These are phyloP conservation scores for Sebastiscus albofasciatus DNA, from an alignment of 2,797 vertebrate species.

Conservation along the genomic window DNA sequence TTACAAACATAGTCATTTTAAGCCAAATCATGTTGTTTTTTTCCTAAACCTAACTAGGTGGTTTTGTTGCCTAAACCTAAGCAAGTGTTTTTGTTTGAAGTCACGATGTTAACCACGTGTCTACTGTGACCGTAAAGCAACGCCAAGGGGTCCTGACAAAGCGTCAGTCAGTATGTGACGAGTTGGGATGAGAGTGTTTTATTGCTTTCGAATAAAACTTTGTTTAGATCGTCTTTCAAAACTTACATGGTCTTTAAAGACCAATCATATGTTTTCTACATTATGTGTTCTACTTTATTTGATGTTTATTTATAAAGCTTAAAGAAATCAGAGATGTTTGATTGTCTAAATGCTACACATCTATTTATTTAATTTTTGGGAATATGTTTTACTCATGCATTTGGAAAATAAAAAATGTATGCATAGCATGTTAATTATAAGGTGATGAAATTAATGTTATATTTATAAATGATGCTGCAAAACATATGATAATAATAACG, in stretches of 20 bases:
- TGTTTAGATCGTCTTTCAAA: too few relatives aligned
- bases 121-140: too few relatives aligned
- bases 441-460: neutral
- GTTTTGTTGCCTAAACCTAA: too few relatives aligned
- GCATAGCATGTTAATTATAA: neutral
- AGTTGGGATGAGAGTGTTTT: too few relatives aligned
- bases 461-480: neutral
- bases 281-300: neutral
- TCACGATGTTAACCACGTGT: accelerated
- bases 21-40: accelerated
- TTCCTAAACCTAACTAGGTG: too few relatives aligned
- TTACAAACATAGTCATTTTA: too few relatives aligned
- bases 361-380: accelerated
- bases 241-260: neutral
- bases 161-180: too few relatives aligned
- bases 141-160: accelerated
- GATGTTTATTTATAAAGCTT: neutral
- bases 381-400: neutral
- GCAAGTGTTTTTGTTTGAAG: too few relatives aligned
- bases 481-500: neutral
- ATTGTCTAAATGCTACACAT: neutral
- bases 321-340: neutral
- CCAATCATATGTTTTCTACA: neutral
- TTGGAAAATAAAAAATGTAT: neutral
- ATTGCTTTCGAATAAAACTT: neutral